Evolutionary conservation across 2,797 vertebrate genomes (phyloP), one percentile per base, ranked within the genome.

Genomic region (Mormyrus hasselquistii): DNA sequence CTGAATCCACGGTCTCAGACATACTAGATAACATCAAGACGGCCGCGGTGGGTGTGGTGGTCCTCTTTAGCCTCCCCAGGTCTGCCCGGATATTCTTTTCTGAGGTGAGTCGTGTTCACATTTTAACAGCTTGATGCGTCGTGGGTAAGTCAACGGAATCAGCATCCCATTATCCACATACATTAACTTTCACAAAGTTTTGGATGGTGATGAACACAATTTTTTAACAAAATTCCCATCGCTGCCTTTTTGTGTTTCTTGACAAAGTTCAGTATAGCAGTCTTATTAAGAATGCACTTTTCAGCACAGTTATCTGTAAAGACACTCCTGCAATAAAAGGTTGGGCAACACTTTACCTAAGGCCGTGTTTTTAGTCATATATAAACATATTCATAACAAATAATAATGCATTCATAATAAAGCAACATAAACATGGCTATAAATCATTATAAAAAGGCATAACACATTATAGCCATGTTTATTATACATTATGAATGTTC

Each of bases 11-110:
- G 0, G 1, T 92, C 38, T 0, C 8, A 0, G 93, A 92, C 1
- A 95, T 95, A 0, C 85, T 98, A 3, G 0, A 6, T 0, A 90
- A 91, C 0, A 96, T 99, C 52, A 62, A 90, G 34, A 89, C 91
- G 22, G 94, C 94, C 52, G 87, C 93, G 0, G 97, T 96, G 0
- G 90, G 93, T 0, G 96, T 97, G 14, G 93, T 98, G 0, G 92
- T 99, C 76, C 92, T 98, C 10, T 98, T 99, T 4, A 73, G 97
- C 41, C 87, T 93, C 0, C 0, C 85, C 0, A 14, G 6, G 0
- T 52, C 93, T 0, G 95, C 95, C 0, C 29, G 9, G 57, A 10
- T 2, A 89, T 97, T 95, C 92, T 98, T 96, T 49, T 92, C 0
- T 83, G 92, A 93, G 96, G 96, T 96, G 53, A 90, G 90, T 89